Evolutionary conservation across 2,113 vertebrate species (phyloP).

Genomic region (Perca flavescens): DNA sequence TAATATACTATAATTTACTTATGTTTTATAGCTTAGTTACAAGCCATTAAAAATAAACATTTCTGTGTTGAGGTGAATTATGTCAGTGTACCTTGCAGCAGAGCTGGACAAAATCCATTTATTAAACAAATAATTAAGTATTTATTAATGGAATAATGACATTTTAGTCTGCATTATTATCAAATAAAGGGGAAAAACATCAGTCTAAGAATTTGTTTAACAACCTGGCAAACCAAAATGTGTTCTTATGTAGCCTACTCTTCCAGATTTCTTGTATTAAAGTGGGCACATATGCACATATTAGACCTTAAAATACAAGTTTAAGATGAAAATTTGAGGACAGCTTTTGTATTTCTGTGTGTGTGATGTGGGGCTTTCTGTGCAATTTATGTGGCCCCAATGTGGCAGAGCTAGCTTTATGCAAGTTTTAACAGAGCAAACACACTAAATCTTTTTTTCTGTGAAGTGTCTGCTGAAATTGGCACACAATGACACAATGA

Average conservation of each 20-base stretch:
- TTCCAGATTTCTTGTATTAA: slow-evolving; percentile 3
- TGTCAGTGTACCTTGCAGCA: no score
- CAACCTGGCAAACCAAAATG: not conserved
- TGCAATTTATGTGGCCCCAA: not conserved
- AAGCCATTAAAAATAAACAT: not conserved
- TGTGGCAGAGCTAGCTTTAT: not conserved
- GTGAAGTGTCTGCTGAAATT: not conserved
- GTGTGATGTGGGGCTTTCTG: not conserved
- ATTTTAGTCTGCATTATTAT: not conserved
- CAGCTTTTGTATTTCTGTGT: not conserved
- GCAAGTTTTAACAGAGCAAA: slow-evolving; percentile 9
- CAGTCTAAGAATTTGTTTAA: not conserved
- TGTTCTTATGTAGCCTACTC: not conserved
- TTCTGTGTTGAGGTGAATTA: no score
- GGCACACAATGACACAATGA: not conserved
- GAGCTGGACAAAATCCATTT: not conserved
- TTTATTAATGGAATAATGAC: not conserved
- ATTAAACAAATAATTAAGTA: not conserved
- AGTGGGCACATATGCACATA: not conserved
- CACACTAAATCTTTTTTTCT: not conserved
- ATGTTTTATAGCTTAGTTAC: not conserved
- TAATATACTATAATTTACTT: not conserved
- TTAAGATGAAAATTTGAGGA: not conserved
- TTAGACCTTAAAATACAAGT: not conserved
- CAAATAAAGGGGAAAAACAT: not conserved